Evolutionary conservation across 2,888 invertebrate genomes (phyloP).

Genomic region (Bombylius discolor): DNA sequence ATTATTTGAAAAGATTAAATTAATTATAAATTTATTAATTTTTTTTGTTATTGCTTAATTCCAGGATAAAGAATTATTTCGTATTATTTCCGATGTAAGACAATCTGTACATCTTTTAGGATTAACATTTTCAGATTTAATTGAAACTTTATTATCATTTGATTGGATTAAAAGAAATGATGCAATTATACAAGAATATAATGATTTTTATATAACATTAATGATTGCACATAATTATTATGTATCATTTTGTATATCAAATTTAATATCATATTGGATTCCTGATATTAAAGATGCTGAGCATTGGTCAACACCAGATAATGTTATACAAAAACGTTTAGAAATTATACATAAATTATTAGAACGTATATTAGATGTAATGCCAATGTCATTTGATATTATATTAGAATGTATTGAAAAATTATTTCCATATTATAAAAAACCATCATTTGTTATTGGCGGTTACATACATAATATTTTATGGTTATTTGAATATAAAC

Average conservation of each 20-base stretch:
- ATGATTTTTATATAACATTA: slow-evolving; percentile 51
- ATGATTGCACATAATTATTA: slow-evolving; percentile 55
- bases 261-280: slow-evolving; percentile 47
- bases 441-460: slow-evolving; percentile 52
- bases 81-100: slow-evolving; percentile 42
- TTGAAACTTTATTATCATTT: slow-evolving; percentile 46
- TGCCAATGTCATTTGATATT: slow-evolving; percentile 54
- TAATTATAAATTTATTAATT: not conserved
- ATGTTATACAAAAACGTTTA: slow-evolving; percentile 43
- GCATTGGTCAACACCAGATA: slow-evolving; percentile 47
- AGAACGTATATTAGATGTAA: slow-evolving; percentile 29
- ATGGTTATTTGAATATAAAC: slow-evolving; percentile 60
- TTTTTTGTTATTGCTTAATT: slow-evolving; percentile 14
- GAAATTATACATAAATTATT: slow-evolving; percentile 49
- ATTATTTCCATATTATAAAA: slow-evolving; percentile 66
- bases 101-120: slow-evolving; percentile 46
- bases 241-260: slow-evolving; percentile 45
- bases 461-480: slow-evolving; percentile 68
- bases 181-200: slow-evolving; percentile 40
- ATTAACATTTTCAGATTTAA: slow-evolving; percentile 42
- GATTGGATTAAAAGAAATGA: slow-evolving; percentile 42
- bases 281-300: slow-evolving; percentile 38
- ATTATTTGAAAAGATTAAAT: not conserved
- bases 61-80: slow-evolving; percentile 45
- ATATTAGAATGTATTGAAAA: slow-evolving; percentile 49